A percentile compares a stretch with the other conserved stretches of the same genome.
Evolutionary conservation across 2,797 vertebrate species (phyloP).

Genomic region (Diplodus puntazzo): DNA sequence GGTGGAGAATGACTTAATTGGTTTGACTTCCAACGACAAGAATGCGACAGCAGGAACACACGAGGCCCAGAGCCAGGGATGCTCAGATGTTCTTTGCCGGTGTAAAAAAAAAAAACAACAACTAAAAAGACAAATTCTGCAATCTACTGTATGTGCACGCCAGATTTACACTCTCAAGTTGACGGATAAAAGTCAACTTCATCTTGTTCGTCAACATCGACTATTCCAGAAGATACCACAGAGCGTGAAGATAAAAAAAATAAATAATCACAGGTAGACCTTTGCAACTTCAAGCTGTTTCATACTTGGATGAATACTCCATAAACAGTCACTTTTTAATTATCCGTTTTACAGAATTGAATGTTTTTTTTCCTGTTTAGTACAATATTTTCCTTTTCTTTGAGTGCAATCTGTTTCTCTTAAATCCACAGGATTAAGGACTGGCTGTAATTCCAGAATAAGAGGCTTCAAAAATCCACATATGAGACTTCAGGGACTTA

Average conservation of each 20-base stretch:
- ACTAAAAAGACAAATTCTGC: conserved; percentile 11
- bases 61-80: conserved; percentile 54
- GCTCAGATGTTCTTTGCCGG: conserved; percentile 31
- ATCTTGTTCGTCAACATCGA: neutral
- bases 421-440: conserved; percentile 77
- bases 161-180: conserved; percentile 5
- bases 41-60: conserved; percentile 64
- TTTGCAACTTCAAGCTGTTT: neutral
- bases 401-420: conserved; percentile 62
- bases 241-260: neutral
- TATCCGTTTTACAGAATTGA: neutral
- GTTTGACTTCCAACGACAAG: conserved; percentile 71
- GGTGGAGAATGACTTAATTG: conserved; percentile 72
- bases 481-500: conserved; percentile 72
- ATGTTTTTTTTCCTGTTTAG: neutral
- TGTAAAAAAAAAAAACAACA: neutral
- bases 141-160: conserved; percentile 2
- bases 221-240: neutral
- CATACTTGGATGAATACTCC: too few relatives aligned
- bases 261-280: neutral
- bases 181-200: conserved; percentile 27
- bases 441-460: conserved; percentile 74
- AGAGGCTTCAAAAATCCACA: conserved; percentile 72
- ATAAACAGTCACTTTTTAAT: conserved; percentile 12
- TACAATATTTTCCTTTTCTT: conserved; percentile 48